phyloP scores from a whole-genome alignment of 2,797 vertebrate genomes.

The Oreochromis mossambicus region DNA sequence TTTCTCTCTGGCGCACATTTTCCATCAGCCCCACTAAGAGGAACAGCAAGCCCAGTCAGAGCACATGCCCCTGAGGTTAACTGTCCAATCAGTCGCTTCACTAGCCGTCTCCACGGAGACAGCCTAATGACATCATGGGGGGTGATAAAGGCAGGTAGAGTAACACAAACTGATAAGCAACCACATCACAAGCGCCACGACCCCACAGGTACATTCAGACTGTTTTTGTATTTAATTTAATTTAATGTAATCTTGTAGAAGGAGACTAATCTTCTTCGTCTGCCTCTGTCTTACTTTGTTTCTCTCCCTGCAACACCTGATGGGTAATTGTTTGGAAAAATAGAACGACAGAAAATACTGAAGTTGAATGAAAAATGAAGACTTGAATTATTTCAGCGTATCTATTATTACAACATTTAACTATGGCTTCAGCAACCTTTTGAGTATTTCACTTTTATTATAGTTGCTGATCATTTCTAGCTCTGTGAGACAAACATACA shows the following conservation, averaged over 20 bases:
- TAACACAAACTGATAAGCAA: constrained; percentile 21
- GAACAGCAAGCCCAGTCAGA: constrained; percentile 28
- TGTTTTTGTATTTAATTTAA: neutral
- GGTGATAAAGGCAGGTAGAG: neutral
- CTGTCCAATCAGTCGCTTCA: constrained; percentile 60
- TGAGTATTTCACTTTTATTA: neutral
- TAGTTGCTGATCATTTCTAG: neutral
- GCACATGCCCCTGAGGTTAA: constrained; percentile 50
- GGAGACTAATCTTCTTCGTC: constrained; percentile 15
- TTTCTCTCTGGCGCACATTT: constrained; percentile 40
- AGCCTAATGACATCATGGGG: constrained; percentile 23
- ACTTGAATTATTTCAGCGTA: neutral
- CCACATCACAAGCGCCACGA: neutral
- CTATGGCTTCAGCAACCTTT: neutral
- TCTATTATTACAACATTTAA: neutral
- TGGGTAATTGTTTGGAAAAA: neutral
- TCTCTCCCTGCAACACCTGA: neutral
- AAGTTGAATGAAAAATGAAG: neutral
- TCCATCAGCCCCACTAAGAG: constrained; percentile 53
- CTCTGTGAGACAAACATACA: neutral
- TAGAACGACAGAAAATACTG: neutral
- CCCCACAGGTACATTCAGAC: neutral
- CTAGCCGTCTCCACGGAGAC: constrained; percentile 51
- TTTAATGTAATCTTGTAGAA: constrained; percentile 23
- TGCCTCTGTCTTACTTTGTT: neutral